A percentile compares a stretch with the other conserved stretches of the same genome.
Evolutionary conservation across 2,888 invertebrate genomes (phyloP).

Genomic region (Polylopha cassiicola): DNA sequence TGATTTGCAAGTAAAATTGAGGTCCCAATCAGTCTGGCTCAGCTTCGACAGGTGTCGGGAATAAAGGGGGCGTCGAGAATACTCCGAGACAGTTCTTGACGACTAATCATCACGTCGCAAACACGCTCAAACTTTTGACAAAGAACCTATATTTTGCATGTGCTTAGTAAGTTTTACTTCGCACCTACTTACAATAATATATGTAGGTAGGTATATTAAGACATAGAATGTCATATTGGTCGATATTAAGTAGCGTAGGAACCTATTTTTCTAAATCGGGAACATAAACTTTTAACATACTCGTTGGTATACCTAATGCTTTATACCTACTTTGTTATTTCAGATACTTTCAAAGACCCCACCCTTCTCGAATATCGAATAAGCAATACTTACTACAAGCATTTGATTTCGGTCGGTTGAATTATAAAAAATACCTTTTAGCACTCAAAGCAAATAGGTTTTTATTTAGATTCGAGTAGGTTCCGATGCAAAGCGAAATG

Average conservation of each 20-base stretch:
- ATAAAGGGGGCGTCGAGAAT: slow-evolving; percentile 30
- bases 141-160: slow-evolving; percentile 25
- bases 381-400: background rate
- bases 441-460: slow-evolving; percentile 10
- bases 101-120: slow-evolving; percentile 58
- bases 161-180: slow-evolving; percentile 15
- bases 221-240: too few relatives aligned
- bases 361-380: too few relatives aligned
- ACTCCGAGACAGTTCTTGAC: slow-evolving; percentile 46
- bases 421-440: slow-evolving; percentile 2
- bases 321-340: too few relatives aligned
- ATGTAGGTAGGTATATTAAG: slow-evolving; percentile 19
- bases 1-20: slow-evolving; percentile 25
- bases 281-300: too few relatives aligned
- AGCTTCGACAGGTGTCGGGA: slow-evolving; percentile 56
- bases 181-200: too few relatives aligned
- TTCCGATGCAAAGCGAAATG: slow-evolving; percentile 14
- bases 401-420: slow-evolving; percentile 1
- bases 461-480: slow-evolving; percentile 10
- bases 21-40: slow-evolving; percentile 53
- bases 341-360: too few relatives aligned
- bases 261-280: too few relatives aligned
- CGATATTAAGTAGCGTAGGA: too few relatives aligned
- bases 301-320: too few relatives aligned
- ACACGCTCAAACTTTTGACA: slow-evolving; percentile 47